Percentiles rank a stretch among this genome's conserved stretches.
Conservation (phyloP, 1,140 invertebrate species). For the Lutraria rhynchaena region DNA sequence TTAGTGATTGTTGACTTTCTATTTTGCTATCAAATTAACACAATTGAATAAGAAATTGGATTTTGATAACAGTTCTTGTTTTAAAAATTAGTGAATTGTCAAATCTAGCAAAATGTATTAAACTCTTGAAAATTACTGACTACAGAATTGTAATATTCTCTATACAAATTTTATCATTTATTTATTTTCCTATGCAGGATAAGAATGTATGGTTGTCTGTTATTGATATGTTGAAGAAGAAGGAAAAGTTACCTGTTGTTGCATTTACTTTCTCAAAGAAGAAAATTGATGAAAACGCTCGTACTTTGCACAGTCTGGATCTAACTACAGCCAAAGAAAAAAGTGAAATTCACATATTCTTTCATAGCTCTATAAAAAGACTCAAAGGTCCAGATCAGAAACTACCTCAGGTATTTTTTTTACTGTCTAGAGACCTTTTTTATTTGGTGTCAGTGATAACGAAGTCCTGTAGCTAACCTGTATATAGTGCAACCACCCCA, state of each 20-base stretch:
- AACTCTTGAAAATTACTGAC: not conserved
- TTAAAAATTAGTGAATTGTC: too few species aligned
- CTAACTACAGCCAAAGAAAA: slow-evolving; percentile 93
- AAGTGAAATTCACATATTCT: slow-evolving; percentile 91
- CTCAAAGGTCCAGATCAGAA: slow-evolving; percentile 93
- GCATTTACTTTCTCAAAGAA: slow-evolving; percentile 97
- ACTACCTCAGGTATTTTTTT: slow-evolving; percentile 91
- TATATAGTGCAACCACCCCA: too few species aligned
- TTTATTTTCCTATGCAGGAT: slow-evolving; percentile 85
- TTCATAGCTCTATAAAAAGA: slow-evolving; percentile 90
- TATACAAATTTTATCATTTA: not conserved
- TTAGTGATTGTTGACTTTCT: too few species aligned
- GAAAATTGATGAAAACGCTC: slow-evolving; percentile 91
- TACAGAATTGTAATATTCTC: not conserved
- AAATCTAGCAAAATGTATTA: too few species aligned
- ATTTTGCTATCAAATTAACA: too few species aligned
- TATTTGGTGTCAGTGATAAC: too few species aligned
- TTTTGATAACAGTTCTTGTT: too few species aligned
- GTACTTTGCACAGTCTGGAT: slow-evolving; percentile 87
- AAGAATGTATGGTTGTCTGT: slow-evolving; percentile 89
- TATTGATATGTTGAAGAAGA: slow-evolving; percentile 89
- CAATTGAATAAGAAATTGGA: too few species aligned
- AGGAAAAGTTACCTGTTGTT: slow-evolving; percentile 95
- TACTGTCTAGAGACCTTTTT: too few species aligned
- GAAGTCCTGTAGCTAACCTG: too few species aligned